Evolutionary conservation across 2,888 invertebrate species (phyloP), one percentile per base, ranked within the genome.

Genomic region (Melipona bicolor): DNA sequence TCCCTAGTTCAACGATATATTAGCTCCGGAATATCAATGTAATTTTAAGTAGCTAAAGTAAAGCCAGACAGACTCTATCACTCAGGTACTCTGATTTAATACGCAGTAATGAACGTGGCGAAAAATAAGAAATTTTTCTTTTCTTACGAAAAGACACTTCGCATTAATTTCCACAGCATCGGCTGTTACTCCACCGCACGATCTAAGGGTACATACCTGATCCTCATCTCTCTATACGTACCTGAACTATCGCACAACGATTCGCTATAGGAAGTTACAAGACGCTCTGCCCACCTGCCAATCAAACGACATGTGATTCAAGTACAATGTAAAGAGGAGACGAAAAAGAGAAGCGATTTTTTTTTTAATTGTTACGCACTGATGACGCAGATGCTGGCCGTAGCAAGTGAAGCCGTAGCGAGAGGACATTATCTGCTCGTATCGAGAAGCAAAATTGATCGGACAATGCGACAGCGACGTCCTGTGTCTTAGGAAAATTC

Each of bases 271-370:
- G 36, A 67, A 75, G 65, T 64, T 65, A 67, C 36, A 52, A 74
- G 52, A 74, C 19, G 62, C 32, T 54, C 13, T 65, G 24, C 2
- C 64, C 73, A 64, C 64, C 50, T 74, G 65, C 54, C 65, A 43
- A 65, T 75, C 74, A 56, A 65, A 75, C 65, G 36, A 52, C n/a
- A 36, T 19, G 54, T 67, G 17, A 74, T 43, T 74, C 54, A 36
- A 74, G 5, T 24, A 62, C 24, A 21, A 24, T n/a, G 65, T 19
- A 21, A 24, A 65, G 43, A 65, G 36, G 54, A 54, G 19, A 43
- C 13, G 32, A 32, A 4, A 32, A 32, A 4, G 11, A 54, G 19
- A 69, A 65, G 19, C 43, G 9, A 74, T 15, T n/a, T 56, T 56
- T 56, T 50, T 21, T 72, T 4, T 13, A 13, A 50, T 62, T 4